phyloP scores from a whole-genome alignment of 2,113 vertebrate genomes.

The Canis aureus region DNA sequence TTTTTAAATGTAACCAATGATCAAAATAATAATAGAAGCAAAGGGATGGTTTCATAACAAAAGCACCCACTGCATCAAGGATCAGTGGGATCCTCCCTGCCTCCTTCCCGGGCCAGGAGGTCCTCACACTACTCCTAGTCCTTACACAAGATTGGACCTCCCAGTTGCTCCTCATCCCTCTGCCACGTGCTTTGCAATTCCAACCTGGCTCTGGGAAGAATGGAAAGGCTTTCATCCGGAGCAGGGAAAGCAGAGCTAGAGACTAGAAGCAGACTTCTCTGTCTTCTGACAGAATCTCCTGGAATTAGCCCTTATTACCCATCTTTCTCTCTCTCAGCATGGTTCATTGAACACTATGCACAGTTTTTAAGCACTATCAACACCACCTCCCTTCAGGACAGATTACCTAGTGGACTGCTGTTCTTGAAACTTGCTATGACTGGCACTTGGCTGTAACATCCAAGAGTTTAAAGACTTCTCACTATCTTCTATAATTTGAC shows the following conservation, averaged over 20 bases:
- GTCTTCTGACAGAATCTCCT: background rate
- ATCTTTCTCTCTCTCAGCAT: background rate
- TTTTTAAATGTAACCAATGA: background rate
- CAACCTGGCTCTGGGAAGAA: background rate
- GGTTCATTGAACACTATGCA: fast-evolving
- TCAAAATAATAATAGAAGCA: background rate
- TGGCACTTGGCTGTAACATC: background rate
- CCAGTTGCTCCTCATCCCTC: background rate
- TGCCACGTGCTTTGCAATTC: background rate
- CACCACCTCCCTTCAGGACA: fast-evolving
- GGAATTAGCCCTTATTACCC: fast-evolving
- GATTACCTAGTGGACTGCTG: background rate
- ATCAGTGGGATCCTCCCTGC: background rate
- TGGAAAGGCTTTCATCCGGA: background rate
- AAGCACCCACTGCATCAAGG: background rate
- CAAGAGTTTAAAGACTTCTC: background rate
- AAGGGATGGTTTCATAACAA: background rate
- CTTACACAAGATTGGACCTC: background rate
- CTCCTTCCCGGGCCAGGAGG: background rate
- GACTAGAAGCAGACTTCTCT: background rate
- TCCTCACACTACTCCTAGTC: background rate
- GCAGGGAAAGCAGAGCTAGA: background rate
- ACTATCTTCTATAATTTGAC: background rate
- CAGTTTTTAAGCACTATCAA: background rate
- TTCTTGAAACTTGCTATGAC: background rate